Evolutionary conservation across 2,113 vertebrate species (phyloP).

Genomic region (Malurus alboscapulatus): DNA sequence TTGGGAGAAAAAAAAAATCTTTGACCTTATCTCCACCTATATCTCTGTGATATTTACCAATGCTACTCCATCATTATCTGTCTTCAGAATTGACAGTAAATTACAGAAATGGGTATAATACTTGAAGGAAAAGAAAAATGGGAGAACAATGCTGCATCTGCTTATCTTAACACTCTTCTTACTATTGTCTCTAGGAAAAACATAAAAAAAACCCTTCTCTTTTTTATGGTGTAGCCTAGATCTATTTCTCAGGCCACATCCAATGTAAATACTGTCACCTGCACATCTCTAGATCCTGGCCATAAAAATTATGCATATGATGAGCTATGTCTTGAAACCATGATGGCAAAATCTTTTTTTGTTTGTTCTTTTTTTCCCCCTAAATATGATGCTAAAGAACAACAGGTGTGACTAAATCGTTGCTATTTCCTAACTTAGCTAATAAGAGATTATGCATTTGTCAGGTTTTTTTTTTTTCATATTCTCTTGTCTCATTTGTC

Average conservation of each 20-base stretch:
- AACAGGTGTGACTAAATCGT: neutral
- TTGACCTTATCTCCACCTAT: neutral
- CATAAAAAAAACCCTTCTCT: neutral
- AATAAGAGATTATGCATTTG: neutral
- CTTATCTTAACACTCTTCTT: neutral
- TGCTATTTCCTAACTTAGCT: neutral
- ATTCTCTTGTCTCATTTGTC: neutral
- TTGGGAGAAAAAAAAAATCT: neutral
- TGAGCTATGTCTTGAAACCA: neutral
- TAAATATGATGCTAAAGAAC: neutral
- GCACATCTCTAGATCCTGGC: neutral
- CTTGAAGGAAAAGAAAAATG: neutral
- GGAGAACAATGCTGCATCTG: neutral
- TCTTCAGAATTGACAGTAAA: neutral
- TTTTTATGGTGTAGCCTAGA: neutral
- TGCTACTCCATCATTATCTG: neutral
- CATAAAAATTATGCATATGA: neutral
- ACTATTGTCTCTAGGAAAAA: neutral
- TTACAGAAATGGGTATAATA: neutral
- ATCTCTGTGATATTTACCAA: neutral
- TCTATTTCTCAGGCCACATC: neutral
- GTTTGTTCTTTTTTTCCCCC: fast-evolving
- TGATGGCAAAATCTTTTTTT: neutral
- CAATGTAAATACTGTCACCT: neutral
- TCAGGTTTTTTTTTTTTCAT: neutral